These are phyloP conservation scores for Aptenodytes patagonicus DNA, from an alignment of 2,113 vertebrate species.

Conservation along the genomic window DNA sequence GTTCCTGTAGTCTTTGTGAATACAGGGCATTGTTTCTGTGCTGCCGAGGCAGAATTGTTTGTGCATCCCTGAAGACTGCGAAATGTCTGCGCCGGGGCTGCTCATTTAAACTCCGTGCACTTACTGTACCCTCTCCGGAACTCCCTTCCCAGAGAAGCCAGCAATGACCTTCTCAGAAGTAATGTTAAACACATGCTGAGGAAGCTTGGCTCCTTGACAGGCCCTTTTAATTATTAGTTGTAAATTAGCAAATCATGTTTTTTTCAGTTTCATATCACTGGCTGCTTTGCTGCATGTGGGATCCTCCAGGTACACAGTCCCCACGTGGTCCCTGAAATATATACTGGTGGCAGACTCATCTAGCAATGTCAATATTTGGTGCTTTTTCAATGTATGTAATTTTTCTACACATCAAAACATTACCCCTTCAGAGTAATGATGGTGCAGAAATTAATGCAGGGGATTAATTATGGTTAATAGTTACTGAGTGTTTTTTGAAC, in stretches of 20 bases:
- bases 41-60: constrained; percentile 65
- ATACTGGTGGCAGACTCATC: not conserved
- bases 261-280: not conserved
- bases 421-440: not conserved
- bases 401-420: not conserved
- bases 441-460: not conserved
- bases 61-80: constrained; percentile 67
- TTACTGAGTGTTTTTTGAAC: not conserved
- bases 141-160: constrained; percentile 55
- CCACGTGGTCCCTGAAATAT: not conserved
- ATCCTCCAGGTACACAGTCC: not conserved
- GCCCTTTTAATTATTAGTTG: constrained; percentile 63
- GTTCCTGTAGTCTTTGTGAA: constrained; percentile 71
- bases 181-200: constrained; percentile 67
- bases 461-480: not conserved
- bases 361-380: not conserved
- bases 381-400: not conserved
- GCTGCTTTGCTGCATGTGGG: not conserved
- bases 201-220: constrained; percentile 36
- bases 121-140: constrained; percentile 50
- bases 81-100: constrained; percentile 53
- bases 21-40: constrained; percentile 75
- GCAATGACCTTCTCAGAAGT: constrained; percentile 64
- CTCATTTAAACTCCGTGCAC: constrained; percentile 36
- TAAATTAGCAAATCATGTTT: constrained; percentile 55